Conservation (phyloP, 2,888 invertebrate species). For the Zootermopsis nevadensis region DNA sequence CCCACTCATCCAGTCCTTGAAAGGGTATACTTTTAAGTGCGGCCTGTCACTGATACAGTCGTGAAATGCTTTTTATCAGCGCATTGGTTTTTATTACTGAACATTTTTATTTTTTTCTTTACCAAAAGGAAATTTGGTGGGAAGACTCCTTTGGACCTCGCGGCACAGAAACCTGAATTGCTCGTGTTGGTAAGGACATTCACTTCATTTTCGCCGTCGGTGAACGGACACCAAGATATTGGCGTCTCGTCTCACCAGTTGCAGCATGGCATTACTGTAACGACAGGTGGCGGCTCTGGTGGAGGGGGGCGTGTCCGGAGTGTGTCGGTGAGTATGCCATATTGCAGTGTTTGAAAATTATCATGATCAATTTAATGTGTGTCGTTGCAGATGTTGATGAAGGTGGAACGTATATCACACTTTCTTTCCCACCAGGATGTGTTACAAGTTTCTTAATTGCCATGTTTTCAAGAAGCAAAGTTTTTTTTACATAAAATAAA, state of each 20-base stretch:
- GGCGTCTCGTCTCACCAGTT: constrained; percentile 36
- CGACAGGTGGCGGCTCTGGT: constrained; percentile 34
- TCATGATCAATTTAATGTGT: no score
- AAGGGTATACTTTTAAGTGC: constrained; percentile 61
- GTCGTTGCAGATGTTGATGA: no score
- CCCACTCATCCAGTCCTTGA: constrained; percentile 64
- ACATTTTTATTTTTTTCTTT: neutral
- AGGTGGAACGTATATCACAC: no score
- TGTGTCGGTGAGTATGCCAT: constrained; percentile 22
- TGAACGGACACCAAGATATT: constrained; percentile 41
- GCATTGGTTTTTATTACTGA: neutral
- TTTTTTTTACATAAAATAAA: no score
- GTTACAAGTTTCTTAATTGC: no score
- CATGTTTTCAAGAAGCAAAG: no score
- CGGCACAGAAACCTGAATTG: constrained; percentile 60
- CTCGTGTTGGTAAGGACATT: constrained; percentile 55
- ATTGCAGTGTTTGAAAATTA: no score
- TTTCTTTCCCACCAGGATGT: no score
- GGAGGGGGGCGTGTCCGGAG: constrained; percentile 33
- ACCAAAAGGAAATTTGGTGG: constrained; percentile 61
- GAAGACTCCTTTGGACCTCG: constrained; percentile 61
- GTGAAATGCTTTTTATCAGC: neutral
- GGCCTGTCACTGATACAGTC: neutral
- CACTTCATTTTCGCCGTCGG: constrained; percentile 48
- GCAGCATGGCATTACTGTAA: constrained; percentile 36